A percentile compares a stretch with the other conserved stretches of the same genome.
Evolutionary conservation across 1,140 invertebrate genomes (phyloP).

Genomic region (Habropoda laboriosa): DNA sequence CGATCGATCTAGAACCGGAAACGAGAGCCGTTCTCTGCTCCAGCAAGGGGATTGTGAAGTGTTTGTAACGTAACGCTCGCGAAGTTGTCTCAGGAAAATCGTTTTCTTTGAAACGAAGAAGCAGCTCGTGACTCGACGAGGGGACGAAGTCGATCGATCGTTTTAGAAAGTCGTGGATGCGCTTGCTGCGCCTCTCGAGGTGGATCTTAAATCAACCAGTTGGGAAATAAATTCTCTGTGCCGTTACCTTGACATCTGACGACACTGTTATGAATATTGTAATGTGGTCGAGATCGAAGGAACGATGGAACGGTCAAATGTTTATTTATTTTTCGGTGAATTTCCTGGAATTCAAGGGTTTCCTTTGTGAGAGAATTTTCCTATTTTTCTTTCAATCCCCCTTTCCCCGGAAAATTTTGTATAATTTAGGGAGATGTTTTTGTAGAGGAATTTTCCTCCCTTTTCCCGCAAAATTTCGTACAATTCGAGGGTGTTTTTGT

Average conservation of each 20-base stretch:
- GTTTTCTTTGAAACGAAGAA: constrained; percentile 16
- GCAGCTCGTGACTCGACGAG: constrained; percentile 1
- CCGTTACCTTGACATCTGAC: constrained; percentile 24
- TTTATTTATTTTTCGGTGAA: not conserved
- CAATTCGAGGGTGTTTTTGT: too few relatives aligned
- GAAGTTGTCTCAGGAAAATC: constrained; percentile 4
- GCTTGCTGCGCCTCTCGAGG: too few relatives aligned
- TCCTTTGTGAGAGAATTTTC: too few relatives aligned
- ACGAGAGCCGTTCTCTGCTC: not conserved
- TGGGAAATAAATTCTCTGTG: not conserved
- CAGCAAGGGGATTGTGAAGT: not conserved
- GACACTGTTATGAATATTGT: constrained; percentile 1
- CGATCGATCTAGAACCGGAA: constrained; percentile 30
- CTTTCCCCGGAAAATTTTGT: too few relatives aligned
- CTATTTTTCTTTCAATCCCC: too few relatives aligned
- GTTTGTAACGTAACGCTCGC: constrained; percentile 26
- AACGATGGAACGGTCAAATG: not conserved
- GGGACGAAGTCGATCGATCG: constrained; percentile 12
- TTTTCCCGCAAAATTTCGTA: too few relatives aligned
- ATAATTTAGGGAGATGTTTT: too few relatives aligned
- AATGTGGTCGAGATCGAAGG: not conserved
- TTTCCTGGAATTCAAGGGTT: too few relatives aligned
- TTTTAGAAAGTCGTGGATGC: constrained; percentile 41
- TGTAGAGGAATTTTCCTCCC: too few relatives aligned
- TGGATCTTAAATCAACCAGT: not conserved